Base-by-base conservation (phyloP, 2,113 vertebrate species). In the Coturnix japonica region DNA sequence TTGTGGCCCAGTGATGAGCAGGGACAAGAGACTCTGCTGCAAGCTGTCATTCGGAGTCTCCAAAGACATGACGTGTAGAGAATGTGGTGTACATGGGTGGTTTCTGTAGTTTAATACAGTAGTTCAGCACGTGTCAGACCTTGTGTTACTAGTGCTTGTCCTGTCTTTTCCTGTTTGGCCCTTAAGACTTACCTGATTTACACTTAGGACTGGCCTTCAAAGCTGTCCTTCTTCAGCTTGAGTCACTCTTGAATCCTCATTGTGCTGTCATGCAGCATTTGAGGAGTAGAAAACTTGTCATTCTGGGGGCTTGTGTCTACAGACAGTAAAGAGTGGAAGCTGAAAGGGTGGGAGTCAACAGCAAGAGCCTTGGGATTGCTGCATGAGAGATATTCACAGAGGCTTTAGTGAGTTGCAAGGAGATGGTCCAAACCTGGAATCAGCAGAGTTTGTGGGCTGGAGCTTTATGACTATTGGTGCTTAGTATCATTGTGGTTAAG, bases 41-140 rank as follows among this genome's bases (percentile, higher is more conserved):
- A 63, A 71, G 25, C 43, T n/a, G 31, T 49, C 81, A 13, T 6
- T 87, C 14, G 64, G 72, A 80, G 37, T 23, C 43, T 73, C 71
- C 41, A 69, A 87, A 57, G 71, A 30, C 26, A 25, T 54, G n/a
- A 31, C 9, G 5, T 12, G 14, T 33, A 28, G 51, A 33, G 56
- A 75, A 18, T 64, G 83, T n/a, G 66, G 11, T 47, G 53, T 35
- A 19, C 0, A 0, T 23, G 44, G 75, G 31, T 35, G 22, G 61
- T 72, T 85, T 46, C 59, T 54, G 39, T 72, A 73, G 41, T 60
- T 90, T 61, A n/a, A 21, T 26, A 6, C 0, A 0, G 47, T 57
- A 43, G 9, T 43, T 89, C 53, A 86, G 57, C 8, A 0, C 43
- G 2, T 17, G 2, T 83, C 3, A 0, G 39, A 35, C 59, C 14